Conservation (phyloP, 2,113 vertebrate genomes). For the Patagioenas fasciata region DNA sequence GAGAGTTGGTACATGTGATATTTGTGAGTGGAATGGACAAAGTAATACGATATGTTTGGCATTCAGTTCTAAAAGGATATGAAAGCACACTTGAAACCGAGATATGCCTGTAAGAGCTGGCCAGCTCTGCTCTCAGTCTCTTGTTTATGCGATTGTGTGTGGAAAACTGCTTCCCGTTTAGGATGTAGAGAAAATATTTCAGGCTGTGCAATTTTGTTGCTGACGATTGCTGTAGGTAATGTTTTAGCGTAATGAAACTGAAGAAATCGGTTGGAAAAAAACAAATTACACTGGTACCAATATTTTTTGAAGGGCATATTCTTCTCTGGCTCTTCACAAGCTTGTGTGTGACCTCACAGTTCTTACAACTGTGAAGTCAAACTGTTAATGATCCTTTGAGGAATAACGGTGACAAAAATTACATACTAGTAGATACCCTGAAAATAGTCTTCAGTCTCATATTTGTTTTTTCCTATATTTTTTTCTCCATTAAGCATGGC, state of each 20-base stretch:
- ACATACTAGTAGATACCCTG: background rate
- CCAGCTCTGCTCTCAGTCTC: background rate
- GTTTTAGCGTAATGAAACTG: background rate
- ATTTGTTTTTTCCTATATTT: background rate
- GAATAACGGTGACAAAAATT: conserved; percentile 1
- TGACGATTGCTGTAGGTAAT: background rate
- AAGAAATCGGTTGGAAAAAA: background rate
- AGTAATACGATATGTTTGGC: background rate
- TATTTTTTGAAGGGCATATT: background rate
- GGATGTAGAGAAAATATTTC: background rate
- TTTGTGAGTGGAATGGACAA: background rate
- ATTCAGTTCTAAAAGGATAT: background rate
- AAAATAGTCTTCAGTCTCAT: background rate
- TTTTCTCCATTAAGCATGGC: background rate
- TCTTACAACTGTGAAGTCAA: conserved; percentile 5
- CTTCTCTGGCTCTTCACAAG: background rate
- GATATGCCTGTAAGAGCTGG: background rate
- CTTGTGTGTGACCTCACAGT: background rate
- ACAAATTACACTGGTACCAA: background rate
- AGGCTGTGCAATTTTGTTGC: background rate
- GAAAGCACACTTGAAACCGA: background rate
- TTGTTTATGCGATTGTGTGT: background rate
- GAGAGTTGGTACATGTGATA: background rate
- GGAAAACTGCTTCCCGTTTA: background rate
- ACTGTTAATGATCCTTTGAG: background rate